phyloP scores from a whole-genome alignment of 2,888 invertebrate species.

The Drosophila meridiana region DNA sequence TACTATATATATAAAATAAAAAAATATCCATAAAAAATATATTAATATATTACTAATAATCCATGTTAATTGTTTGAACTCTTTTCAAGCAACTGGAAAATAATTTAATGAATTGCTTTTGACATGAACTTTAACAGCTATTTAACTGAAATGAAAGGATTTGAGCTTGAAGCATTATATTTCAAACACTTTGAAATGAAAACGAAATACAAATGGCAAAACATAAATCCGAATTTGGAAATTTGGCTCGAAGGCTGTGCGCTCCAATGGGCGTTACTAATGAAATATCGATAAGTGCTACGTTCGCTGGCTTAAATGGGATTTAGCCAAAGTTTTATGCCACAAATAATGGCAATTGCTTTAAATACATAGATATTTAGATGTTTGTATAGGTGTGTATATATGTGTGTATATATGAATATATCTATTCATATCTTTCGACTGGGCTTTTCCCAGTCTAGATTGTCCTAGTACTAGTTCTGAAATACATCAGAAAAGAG shows the following conservation, averaged over 20 bases:
- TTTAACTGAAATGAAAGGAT: not conserved
- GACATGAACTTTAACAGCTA: not conserved
- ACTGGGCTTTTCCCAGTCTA: not conserved
- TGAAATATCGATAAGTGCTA: constrained; percentile 39
- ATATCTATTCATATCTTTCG: too few relatives aligned
- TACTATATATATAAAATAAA: too few relatives aligned
- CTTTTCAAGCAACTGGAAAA: not conserved
- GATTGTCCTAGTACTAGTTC: too few relatives aligned
- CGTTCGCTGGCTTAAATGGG: constrained; percentile 27
- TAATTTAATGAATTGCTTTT: not conserved
- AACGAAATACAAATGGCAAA: constrained; percentile 30
- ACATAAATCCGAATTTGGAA: constrained; percentile 12
- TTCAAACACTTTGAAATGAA: not conserved
- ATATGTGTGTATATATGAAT: not conserved
- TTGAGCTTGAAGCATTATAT: not conserved
- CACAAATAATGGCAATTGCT: constrained; percentile 35
- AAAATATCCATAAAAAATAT: not conserved
- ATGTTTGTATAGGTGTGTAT: not conserved
- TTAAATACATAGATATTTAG: not conserved
- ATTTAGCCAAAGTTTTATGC: constrained; percentile 5
- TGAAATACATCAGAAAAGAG: too few relatives aligned
- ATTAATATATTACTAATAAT: too few relatives aligned
- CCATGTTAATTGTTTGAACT: not conserved
- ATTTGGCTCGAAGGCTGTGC: not conserved
- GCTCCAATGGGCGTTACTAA: constrained; percentile 18